Evolutionary conservation across 2,797 vertebrate genomes (phyloP).

Genomic region (Xiphorhynchus erythropygius): DNA sequence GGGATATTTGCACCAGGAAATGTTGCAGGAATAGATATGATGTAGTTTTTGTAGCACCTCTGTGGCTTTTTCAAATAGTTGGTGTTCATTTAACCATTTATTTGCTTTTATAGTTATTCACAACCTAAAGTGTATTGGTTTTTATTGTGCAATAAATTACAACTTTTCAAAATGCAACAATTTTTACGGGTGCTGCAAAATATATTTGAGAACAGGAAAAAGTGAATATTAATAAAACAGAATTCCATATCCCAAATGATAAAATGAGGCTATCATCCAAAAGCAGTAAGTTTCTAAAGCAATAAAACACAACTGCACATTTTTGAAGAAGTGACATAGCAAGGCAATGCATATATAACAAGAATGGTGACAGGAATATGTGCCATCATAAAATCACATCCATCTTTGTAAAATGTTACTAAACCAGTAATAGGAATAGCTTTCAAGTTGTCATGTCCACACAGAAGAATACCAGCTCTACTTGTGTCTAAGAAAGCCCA

Average conservation of each 20-base stretch:
- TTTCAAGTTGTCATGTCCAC: slow-evolving; percentile 1
- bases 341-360: not conserved
- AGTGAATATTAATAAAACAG: not conserved
- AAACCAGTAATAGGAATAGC: not conserved
- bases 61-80: not conserved
- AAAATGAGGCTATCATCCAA: not conserved
- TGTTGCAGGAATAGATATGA: not conserved
- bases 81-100: not conserved
- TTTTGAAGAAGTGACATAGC: not conserved
- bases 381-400: not conserved
- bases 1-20: not conserved
- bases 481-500: not conserved
- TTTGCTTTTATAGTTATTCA: not conserved
- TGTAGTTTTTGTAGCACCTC: not conserved
- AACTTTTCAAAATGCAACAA: not conserved
- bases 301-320: not conserved
- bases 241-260: not conserved
- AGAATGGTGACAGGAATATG: not conserved
- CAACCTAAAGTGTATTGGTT: not conserved
- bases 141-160: not conserved
- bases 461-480: not conserved
- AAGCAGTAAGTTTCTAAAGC: not conserved
- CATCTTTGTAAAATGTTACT: slow-evolving; percentile 2
- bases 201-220: not conserved
- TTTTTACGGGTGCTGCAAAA: not conserved